Base-by-base conservation (phyloP, 2,888 invertebrate species). In the Leptinotarsa peninsularis region DNA sequence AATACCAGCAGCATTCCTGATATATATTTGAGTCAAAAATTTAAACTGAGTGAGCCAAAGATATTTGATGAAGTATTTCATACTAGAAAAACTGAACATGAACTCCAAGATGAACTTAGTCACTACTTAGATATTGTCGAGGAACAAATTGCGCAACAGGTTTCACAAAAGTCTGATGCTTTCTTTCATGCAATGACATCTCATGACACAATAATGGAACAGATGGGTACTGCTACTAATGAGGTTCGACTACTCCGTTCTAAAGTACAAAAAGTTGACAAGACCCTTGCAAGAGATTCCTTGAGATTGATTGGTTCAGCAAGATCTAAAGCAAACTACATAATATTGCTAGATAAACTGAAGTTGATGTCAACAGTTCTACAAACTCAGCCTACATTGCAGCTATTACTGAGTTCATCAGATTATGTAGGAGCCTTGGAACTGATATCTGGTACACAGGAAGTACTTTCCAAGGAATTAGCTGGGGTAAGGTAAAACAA, bases 161-260 rank as follows among this genome's bases (percentile, higher is more conserved):
- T 98, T 72, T 96, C 98, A 49, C 94, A 95, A 84, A 97, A 98
- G 87, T 98, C 98, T 14, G 96, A 96, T 82, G 98, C 98, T 21
- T 99, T 99, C 90, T 99, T 99, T 87, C 95, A 97, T 88, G 98
- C 98, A 1, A 98, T 99, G 95, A 94, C 98, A 72, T 98, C 98
- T 10, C 99, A 99, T 89, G 98, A 99, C 87, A 95, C 96, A 49
- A 94, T 99, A 69, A 96, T 98, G 93, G 97, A 97, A 82, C 96
- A 98, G 86, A 94, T 99, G 91, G 94, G 94, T 1, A 92, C 93
- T 85, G 96, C 97, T 23, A 92, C 94, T 14, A 91, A 91, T 76
- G 94, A 95, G 84, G 94, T 97, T 49, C 91, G 93, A 84, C 90
- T 91, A 67, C 90, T 96, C 68, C 91, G 96, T 81, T 90, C 92